A percentile compares a stretch with the other conserved stretches of the same genome.
phyloP scores from a whole-genome alignment of 2,888 invertebrate species.

The Poecilobothrus nobilitatus region DNA sequence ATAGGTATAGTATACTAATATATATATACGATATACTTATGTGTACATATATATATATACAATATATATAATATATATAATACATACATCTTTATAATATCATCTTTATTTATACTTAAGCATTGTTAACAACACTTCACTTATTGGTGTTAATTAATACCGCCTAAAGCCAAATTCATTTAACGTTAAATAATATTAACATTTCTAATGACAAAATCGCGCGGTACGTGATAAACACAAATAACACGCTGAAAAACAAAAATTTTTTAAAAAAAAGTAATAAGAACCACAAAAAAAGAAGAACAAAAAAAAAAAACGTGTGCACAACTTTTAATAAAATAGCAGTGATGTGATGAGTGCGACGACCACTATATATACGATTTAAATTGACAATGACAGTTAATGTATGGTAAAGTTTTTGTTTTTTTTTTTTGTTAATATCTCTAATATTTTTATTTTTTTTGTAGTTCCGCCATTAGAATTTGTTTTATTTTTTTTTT shows the following conservation, averaged over 20 bases:
- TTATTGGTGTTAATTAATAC: conserved; percentile 6
- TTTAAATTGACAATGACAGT: background rate
- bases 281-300: background rate
- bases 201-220: conserved; percentile 6
- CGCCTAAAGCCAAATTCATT: conserved; percentile 4
- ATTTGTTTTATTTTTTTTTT: background rate
- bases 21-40: no score
- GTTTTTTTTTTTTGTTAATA: background rate
- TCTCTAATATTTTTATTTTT: background rate
- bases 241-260: background rate
- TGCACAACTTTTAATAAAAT: background rate
- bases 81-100: background rate
- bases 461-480: background rate
- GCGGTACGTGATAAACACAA: conserved; percentile 1
- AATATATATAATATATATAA: background rate
- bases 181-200: conserved; percentile 4
- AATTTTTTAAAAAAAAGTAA: background rate
- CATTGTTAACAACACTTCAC: background rate
- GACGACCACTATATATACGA: background rate
- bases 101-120: background rate
- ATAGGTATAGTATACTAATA: no score
- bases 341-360: background rate
- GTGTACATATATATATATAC: no score
- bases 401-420: background rate
- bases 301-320: background rate